Evolutionary conservation across 1,140 invertebrate species (phyloP).

Genomic region (Dendroctonus ponderosae): DNA sequence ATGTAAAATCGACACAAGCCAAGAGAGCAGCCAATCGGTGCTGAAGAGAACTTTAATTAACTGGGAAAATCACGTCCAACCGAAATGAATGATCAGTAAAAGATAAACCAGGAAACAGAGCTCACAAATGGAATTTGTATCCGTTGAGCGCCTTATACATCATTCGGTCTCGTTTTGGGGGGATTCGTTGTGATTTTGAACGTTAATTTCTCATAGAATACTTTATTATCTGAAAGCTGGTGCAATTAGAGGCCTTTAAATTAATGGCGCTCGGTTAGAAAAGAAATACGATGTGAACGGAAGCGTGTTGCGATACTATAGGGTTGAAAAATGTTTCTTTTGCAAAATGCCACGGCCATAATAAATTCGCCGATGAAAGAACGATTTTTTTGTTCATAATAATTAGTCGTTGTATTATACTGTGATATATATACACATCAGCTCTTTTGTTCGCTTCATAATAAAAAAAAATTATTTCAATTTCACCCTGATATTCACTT

Average conservation of each 20-base stretch:
- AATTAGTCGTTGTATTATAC: too few relatives aligned
- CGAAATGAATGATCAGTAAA: slow-evolving; percentile 11
- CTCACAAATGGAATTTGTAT: slow-evolving; percentile 15
- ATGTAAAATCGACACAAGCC: background rate
- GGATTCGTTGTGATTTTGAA: slow-evolving; percentile 8
- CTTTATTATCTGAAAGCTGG: slow-evolving; percentile 8
- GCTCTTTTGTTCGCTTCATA: too few relatives aligned
- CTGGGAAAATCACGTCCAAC: slow-evolving; percentile 10
- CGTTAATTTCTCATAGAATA: slow-evolving; percentile 16
- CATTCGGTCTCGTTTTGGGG: slow-evolving; percentile 1
- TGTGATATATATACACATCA: too few relatives aligned
- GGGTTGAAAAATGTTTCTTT: slow-evolving; percentile 4
- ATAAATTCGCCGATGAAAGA: background rate
- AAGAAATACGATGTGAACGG: slow-evolving; percentile 18
- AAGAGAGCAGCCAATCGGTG: slow-evolving; percentile 5
- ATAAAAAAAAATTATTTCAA: background rate
- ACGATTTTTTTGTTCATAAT: too few relatives aligned
- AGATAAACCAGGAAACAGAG: slow-evolving; percentile 12
- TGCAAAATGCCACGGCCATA: background rate
- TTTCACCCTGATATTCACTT: background rate
- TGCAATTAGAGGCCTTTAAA: slow-evolving; percentile 11
- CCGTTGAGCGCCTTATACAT: slow-evolving; percentile 13
- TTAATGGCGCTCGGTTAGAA: slow-evolving; percentile 8
- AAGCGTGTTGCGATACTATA: slow-evolving; percentile 6
- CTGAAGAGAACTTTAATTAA: slow-evolving; percentile 15